Percentiles rank a stretch among this genome's conserved stretches.
Conservation (phyloP, 2,797 vertebrate genomes). For the Syngnathus acus region DNA sequence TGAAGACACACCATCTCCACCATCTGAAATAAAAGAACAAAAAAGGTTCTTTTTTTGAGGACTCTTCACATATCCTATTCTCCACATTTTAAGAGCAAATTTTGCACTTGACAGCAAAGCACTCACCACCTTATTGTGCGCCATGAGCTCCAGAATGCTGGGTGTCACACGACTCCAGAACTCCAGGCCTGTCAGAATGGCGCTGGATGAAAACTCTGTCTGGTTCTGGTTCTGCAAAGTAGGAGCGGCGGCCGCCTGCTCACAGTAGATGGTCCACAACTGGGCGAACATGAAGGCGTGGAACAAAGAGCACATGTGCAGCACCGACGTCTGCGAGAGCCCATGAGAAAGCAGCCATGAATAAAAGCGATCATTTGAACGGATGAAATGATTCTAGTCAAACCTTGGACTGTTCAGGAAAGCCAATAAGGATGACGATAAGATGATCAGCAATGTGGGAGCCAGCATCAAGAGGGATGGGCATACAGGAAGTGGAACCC, state of each 20-base stretch:
- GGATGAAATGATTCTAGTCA: constrained; percentile 16
- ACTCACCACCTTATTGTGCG: constrained; percentile 98
- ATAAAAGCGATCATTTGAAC: constrained; percentile 10
- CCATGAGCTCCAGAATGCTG: constrained; percentile 97
- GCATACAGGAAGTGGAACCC: constrained; percentile 90
- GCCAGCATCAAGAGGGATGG: constrained; percentile 94
- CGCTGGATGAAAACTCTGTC: constrained; percentile 90
- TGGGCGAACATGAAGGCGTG: constrained; percentile 99
- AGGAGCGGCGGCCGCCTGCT: constrained; percentile 86
- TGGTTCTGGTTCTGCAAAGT: constrained; percentile 88
- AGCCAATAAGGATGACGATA: constrained; percentile 97
- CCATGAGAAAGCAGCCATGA: constrained; percentile 1
- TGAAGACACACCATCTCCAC: constrained; percentile 99
- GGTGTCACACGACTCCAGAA: constrained; percentile 98
- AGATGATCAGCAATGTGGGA: constrained; percentile 97
- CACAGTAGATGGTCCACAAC: constrained; percentile 98
- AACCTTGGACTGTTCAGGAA: constrained; percentile 99
- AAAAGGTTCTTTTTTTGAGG: neutral
- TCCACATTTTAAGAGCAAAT: neutral
- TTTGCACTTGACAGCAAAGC: neutral
- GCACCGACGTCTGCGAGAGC: constrained; percentile 83
- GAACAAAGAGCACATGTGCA: constrained; percentile 98
- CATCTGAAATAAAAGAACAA: constrained; percentile 72
- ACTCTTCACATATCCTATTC: neutral
- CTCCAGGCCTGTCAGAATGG: constrained; percentile 92